phyloP scores from a whole-genome alignment of 2,797 vertebrate genomes.

The Melanotaenia parkinsoni region DNA sequence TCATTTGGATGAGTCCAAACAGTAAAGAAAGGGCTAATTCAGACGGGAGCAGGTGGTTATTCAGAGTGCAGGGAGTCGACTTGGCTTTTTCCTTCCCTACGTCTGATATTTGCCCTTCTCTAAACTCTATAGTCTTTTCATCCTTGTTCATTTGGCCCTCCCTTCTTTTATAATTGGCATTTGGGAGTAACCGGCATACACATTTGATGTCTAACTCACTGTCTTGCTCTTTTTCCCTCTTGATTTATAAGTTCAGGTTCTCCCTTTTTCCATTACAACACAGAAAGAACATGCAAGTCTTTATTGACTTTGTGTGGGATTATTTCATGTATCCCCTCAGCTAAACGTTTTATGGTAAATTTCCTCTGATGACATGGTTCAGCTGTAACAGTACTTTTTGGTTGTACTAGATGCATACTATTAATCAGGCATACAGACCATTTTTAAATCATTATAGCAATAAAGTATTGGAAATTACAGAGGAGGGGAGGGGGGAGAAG shows the following conservation, averaged over 20 bases:
- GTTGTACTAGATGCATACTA: not conserved
- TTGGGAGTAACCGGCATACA: conserved; percentile 55
- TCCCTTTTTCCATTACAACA: conserved; percentile 26
- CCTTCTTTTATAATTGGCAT: conserved; percentile 70
- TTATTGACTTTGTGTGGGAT: conserved; percentile 57
- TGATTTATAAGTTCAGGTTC: conserved; percentile 46
- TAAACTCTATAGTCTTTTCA: conserved; percentile 53
- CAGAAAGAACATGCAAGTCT: conserved; percentile 46
- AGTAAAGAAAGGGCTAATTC: conserved; percentile 80
- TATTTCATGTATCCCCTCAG: conserved; percentile 37
- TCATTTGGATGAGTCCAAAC: conserved; percentile 73
- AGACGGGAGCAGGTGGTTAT: conserved; percentile 76
- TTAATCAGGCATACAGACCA: not conserved
- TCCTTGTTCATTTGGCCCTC: conserved; percentile 50
- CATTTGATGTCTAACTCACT: conserved; percentile 58
- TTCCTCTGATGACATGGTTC: conserved; percentile 19
- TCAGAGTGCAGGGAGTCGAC: conserved; percentile 56
- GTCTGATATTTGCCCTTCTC: conserved; percentile 66
- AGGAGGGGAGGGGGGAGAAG: not conserved
- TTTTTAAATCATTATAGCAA: not conserved
- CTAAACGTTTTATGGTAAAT: conserved; percentile 16
- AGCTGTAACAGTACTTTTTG: not conserved
- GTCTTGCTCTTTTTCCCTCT: conserved; percentile 32
- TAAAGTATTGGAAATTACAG: not conserved
- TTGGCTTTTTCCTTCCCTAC: conserved; percentile 49